These are phyloP conservation scores for Gymnarchus niloticus DNA, from an alignment of 2,113 vertebrate genomes.

Conservation along the genomic window DNA sequence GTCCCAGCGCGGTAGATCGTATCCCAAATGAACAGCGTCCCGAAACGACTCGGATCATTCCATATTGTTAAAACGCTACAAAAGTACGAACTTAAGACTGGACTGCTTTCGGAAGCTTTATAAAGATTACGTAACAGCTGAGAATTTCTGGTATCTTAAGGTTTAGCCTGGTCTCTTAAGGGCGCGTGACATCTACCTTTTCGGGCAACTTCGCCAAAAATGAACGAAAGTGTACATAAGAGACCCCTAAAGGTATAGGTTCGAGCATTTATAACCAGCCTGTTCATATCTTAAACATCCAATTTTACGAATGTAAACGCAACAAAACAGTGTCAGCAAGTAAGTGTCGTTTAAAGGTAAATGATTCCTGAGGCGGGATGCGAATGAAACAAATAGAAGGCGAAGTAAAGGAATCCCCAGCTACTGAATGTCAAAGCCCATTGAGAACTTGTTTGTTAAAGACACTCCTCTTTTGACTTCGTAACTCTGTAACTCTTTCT, in stretches of 20 bases:
- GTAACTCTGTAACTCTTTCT: neutral
- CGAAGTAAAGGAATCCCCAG: neutral
- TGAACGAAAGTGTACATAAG: neutral
- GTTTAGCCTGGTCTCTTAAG: neutral
- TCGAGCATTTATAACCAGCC: neutral
- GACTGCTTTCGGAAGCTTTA: neutral
- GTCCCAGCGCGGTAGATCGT: neutral
- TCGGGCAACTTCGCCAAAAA: neutral
- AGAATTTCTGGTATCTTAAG: neutral
- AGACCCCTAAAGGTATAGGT: neutral
- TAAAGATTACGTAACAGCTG: neutral
- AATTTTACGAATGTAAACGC: neutral
- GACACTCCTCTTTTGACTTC: neutral
- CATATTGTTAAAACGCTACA: neutral
- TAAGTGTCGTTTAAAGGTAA: neutral
- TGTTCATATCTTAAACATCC: neutral
- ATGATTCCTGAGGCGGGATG: neutral
- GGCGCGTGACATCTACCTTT: neutral
- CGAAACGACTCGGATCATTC: neutral
- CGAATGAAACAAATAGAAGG: neutral
- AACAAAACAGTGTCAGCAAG: neutral
- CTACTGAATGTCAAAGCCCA: neutral
- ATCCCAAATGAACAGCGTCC: neutral
- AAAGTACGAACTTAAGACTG: neutral
- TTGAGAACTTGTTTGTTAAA: neutral